phyloP scores from a whole-genome alignment of 1,140 invertebrate species.

The Drosophila murphyi region DNA sequence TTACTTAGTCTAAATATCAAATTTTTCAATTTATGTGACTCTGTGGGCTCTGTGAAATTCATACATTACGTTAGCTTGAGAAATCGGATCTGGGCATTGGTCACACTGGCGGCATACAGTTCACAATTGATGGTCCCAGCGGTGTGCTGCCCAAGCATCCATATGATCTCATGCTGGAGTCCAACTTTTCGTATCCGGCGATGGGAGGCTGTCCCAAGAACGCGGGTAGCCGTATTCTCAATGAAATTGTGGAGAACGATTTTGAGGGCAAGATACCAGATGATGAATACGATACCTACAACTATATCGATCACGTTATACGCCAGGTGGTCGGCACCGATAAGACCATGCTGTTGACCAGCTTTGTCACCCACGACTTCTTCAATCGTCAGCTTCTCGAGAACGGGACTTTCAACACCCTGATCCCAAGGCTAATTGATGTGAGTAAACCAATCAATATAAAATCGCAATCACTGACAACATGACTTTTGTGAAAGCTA shows the following conservation, averaged over 20 bases:
- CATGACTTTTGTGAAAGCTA: no score
- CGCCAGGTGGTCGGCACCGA: slow-evolving; percentile 77
- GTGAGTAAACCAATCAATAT: slow-evolving; percentile 45
- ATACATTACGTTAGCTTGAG: slow-evolving; percentile 54
- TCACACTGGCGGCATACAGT: slow-evolving; percentile 81
- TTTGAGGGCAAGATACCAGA: slow-evolving; percentile 80
- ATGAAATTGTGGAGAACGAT: slow-evolving; percentile 80
- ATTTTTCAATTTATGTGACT: no score
- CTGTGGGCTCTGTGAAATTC: no score
- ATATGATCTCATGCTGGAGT: slow-evolving; percentile 77
- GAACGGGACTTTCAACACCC: slow-evolving; percentile 75
- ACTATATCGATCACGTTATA: slow-evolving; percentile 79
- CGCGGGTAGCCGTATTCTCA: slow-evolving; percentile 72
- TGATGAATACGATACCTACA: slow-evolving; percentile 70
- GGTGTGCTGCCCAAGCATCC: slow-evolving; percentile 78
- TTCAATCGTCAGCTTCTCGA: slow-evolving; percentile 77
- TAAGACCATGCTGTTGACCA: slow-evolving; percentile 78
- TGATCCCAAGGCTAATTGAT: slow-evolving; percentile 77
- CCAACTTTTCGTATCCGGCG: slow-evolving; percentile 77
- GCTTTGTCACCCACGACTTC: slow-evolving; percentile 80
- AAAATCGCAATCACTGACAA: no score
- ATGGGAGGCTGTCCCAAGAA: slow-evolving; percentile 81
- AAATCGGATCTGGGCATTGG: slow-evolving; percentile 79
- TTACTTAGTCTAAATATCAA: background rate
- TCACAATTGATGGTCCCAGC: slow-evolving; percentile 80